A percentile compares a stretch with the other conserved stretches of the same genome.
Evolutionary conservation across 2,113 vertebrate genomes (phyloP).

Genomic region (Vombatus ursinus): DNA sequence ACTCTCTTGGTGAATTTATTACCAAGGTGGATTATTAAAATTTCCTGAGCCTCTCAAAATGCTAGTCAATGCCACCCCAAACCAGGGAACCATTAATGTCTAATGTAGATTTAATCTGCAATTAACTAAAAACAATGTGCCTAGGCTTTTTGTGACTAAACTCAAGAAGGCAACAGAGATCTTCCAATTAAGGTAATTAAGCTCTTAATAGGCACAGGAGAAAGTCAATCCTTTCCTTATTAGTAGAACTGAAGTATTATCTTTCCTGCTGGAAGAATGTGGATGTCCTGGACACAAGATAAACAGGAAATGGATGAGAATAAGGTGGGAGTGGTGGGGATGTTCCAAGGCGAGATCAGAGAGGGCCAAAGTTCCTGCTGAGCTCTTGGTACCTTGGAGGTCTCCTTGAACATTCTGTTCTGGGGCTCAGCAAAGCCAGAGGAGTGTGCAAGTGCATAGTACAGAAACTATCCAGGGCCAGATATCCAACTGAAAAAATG

Average conservation of each 20-base stretch:
- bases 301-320: slow-evolving; percentile 56
- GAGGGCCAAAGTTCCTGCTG: not conserved
- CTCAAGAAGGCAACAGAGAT: not conserved
- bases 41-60: not conserved
- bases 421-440: slow-evolving; percentile 40
- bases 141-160: not conserved
- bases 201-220: not conserved
- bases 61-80: not conserved
- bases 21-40: not conserved
- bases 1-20: not conserved
- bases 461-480: not conserved
- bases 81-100: not conserved
- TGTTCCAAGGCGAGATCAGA: not conserved
- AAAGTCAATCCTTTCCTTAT: not conserved
- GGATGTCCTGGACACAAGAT: slow-evolving; percentile 33
- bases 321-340: not conserved
- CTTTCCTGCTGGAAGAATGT: slow-evolving; percentile 55
- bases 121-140: not conserved
- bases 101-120: not conserved
- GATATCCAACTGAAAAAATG: not conserved
- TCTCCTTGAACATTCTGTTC: slow-evolving; percentile 59
- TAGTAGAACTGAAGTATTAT: slow-evolving; percentile 28
- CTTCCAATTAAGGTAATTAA: not conserved
- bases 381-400: fast-evolving
- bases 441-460: not conserved